Evolutionary conservation across 2,113 vertebrate species (phyloP), one percentile per base, ranked within the genome.

Genomic region (Lampris megalopsis): DNA sequence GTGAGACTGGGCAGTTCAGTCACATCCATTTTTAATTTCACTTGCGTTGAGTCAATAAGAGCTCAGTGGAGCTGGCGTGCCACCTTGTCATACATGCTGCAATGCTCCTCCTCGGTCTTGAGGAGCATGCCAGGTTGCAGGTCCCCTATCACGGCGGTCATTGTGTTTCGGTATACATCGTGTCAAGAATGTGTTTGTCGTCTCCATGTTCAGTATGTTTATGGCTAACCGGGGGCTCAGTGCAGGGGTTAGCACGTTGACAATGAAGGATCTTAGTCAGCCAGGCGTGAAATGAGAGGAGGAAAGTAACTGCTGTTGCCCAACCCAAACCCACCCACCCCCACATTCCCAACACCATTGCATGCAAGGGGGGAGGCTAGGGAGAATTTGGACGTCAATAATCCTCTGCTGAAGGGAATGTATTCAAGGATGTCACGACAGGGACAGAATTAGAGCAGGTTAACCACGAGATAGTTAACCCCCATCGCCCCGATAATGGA

Each of bases 201-300:
- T 81, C 61, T 80, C 52, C 50, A 48, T 56, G 61, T 75, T 73
- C n/a, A 9, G 48, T 49, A 13, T 56, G 66, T 68, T 60, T 64
- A 36, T 57, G 53, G 59, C 42, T 57, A 69, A 73, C 67, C 70
- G 59, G 56, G 57, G 77, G 73, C 75, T 68, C 63, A 73, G 73
- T 67, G 62, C 76, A 13, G 77, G 81, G 86, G 73, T 81, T 86
- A 84, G 79, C 70, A 77, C 83, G 87, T 83, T 85, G 89, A 86
- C 83, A 83, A 84, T 90, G 90, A 93, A 92, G 91, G 86, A 91
- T 91, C 69, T 86, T 82, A 74, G 79, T 83, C 82, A 84, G 68
- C 75, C 71, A 85, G 75, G 90, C 88, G 80, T 73, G 84, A 91
- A 91, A 93, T 86, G 73, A 92, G 84, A 89, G 75, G 75, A 85